Evolutionary conservation across 2,113 vertebrate genomes (phyloP).

Genomic region (Syngnathoides biaculeatus): DNA sequence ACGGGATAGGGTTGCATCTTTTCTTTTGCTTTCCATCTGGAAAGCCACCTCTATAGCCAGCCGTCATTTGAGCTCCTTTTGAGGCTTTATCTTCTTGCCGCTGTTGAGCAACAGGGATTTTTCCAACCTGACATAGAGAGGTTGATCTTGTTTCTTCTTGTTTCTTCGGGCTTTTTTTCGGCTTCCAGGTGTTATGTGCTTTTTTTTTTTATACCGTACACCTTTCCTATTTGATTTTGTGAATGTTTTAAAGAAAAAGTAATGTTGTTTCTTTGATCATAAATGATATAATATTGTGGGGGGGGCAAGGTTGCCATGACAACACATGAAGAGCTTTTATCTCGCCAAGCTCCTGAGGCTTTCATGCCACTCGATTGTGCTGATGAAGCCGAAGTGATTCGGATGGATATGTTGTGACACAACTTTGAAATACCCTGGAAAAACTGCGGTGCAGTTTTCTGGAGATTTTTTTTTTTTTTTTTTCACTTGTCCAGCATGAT

Average conservation of each 20-base stretch:
- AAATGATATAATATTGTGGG: neutral
- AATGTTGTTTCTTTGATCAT: neutral
- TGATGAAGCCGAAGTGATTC: neutral
- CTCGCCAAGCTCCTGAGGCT: neutral
- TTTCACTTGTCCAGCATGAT: slow-evolving; percentile 1
- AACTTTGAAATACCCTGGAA: neutral
- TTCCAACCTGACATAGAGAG: neutral
- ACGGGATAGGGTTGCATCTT: neutral
- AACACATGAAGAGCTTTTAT: neutral
- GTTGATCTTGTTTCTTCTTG: no score
- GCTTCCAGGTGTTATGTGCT: neutral
- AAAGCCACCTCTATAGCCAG: neutral
- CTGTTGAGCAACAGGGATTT: neutral
- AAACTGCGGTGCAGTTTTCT: neutral
- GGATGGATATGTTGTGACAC: neutral
- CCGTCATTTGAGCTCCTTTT: neutral
- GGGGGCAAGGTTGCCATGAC: neutral
- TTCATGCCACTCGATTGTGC: neutral
- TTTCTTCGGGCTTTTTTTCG: neutral
- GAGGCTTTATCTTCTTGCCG: neutral
- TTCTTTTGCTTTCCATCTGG: neutral
- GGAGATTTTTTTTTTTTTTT: neutral
- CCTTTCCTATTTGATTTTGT: neutral
- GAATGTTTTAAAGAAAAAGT: neutral
- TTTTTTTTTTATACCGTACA: neutral